Evolutionary conservation across 1,140 invertebrate species (phyloP).

Genomic region (Drosophila pandora): DNA sequence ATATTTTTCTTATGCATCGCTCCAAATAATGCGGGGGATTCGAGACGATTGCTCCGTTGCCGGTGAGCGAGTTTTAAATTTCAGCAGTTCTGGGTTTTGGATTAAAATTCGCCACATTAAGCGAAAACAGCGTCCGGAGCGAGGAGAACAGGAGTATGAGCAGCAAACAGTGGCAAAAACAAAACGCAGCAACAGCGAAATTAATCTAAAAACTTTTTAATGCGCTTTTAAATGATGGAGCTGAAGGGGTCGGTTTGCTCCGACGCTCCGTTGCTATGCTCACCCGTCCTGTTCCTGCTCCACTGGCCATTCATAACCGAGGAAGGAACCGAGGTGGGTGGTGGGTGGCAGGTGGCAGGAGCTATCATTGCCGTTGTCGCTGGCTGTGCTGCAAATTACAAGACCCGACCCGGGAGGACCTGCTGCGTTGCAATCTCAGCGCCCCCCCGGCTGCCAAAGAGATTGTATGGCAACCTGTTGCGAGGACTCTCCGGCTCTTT

Average conservation of each 20-base stretch:
- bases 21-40: slow-evolving; percentile 11
- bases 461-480: slow-evolving; percentile 74
- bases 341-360: not conserved
- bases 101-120: slow-evolving; percentile 61
- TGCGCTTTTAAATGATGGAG: slow-evolving; percentile 83
- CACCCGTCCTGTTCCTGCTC: slow-evolving; percentile 29
- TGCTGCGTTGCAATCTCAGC: slow-evolving; percentile 62
- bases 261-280: slow-evolving; percentile 20
- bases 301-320: slow-evolving; percentile 71
- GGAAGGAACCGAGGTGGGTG: not conserved
- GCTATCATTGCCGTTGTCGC: slow-evolving; percentile 76
- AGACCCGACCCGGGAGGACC: slow-evolving; percentile 57
- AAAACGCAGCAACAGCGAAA: slow-evolving; percentile 65
- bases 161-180: slow-evolving; percentile 36
- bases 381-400: slow-evolving; percentile 72
- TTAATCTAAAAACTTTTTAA: slow-evolving; percentile 84
- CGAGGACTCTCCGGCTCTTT: slow-evolving; percentile 29
- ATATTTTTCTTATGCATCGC: slow-evolving; percentile 19
- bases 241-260: slow-evolving; percentile 33
- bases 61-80: slow-evolving; percentile 57
- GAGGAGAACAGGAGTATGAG: slow-evolving; percentile 22
- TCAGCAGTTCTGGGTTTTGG: slow-evolving; percentile 48
- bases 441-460: slow-evolving; percentile 28
- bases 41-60: slow-evolving; percentile 3
- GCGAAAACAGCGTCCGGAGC: slow-evolving; percentile 48